Percentiles rank a stretch among this genome's conserved stretches.
These are phyloP conservation scores for Zosterops lateralis DNA, from an alignment of 2,113 vertebrate genomes.

Conservation along the genomic window DNA sequence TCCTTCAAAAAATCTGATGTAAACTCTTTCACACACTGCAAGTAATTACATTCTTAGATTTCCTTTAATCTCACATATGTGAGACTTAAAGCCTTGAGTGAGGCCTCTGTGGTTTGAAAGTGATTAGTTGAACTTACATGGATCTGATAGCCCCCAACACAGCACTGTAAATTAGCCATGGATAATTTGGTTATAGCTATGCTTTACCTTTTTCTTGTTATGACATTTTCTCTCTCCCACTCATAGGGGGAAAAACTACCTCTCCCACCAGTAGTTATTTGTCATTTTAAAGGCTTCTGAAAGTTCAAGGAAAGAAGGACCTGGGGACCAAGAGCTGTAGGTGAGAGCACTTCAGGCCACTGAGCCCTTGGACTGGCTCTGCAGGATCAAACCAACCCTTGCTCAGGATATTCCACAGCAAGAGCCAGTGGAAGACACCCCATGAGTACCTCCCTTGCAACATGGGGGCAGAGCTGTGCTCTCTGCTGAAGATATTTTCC, in stretches of 20 bases:
- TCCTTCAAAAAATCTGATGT: not conserved
- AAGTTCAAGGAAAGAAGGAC: not conserved
- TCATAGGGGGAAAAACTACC: not conserved
- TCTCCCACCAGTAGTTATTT: not conserved
- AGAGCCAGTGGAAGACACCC: not conserved
- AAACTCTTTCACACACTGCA: not conserved
- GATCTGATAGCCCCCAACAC: not conserved
- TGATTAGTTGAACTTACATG: not conserved
- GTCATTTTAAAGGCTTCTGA: not conserved
- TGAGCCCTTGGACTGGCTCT: not conserved
- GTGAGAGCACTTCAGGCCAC: not conserved
- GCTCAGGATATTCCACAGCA: not conserved
- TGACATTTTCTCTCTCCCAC: not conserved
- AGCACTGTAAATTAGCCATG: not conserved
- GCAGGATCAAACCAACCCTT: not conserved
- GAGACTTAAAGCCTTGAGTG: not conserved
- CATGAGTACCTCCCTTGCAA: fast-evolving
- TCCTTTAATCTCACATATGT: not conserved
- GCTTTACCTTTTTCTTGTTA: not conserved
- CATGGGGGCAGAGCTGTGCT: not conserved
- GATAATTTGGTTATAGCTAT: not conserved
- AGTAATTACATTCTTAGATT: not conserved
- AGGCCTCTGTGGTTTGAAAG: not conserved
- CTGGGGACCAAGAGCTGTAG: not conserved
- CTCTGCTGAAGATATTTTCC: not conserved